These are phyloP conservation scores for Crenichthys baileyi DNA, from an alignment of 2,797 vertebrate genomes.

Conservation along the genomic window DNA sequence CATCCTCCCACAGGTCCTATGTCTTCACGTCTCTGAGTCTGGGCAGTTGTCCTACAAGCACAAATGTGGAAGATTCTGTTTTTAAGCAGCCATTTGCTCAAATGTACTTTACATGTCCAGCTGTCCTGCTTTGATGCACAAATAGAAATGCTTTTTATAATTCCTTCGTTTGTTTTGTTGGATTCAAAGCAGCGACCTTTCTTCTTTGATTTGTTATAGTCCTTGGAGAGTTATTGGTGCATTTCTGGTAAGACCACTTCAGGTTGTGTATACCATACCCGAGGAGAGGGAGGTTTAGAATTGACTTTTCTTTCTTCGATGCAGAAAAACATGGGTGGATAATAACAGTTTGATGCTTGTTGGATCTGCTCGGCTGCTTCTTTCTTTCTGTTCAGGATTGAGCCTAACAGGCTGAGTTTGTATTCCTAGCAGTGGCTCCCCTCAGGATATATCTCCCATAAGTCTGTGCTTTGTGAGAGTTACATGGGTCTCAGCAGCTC, in stretches of 20 bases:
- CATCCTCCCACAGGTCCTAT: no score
- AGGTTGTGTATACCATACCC: background rate
- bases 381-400: background rate
- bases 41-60: no score
- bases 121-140: background rate
- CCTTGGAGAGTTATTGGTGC: background rate
- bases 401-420: background rate
- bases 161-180: background rate
- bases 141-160: background rate
- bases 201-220: background rate
- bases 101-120: background rate
- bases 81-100: background rate
- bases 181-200: background rate
- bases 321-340: background rate
- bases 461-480: slow-evolving; percentile 4
- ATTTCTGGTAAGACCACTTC: background rate
- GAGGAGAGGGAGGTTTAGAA: background rate
- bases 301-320: background rate
- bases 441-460: slow-evolving; percentile 2
- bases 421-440: background rate
- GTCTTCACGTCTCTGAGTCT: no score
- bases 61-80: background rate
- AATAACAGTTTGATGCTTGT: background rate
- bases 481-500: background rate
- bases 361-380: background rate